phyloP scores from a whole-genome alignment of 2,797 vertebrate species.

The Aphelocoma californica region DNA sequence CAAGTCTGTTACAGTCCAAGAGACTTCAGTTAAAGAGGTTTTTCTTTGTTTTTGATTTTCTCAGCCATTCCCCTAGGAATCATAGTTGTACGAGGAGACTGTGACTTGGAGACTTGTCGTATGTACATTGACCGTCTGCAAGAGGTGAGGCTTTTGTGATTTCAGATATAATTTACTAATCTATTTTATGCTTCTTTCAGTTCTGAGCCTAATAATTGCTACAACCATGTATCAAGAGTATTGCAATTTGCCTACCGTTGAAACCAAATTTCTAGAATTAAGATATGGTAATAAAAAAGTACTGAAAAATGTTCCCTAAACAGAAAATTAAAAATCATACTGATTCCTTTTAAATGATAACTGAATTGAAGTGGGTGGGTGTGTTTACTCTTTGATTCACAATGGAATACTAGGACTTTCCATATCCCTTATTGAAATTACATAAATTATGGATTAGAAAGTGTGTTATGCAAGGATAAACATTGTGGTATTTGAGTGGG shows the following conservation, averaged over 20 bases:
- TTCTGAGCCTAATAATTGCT: neutral
- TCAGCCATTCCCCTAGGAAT: constrained; percentile 95
- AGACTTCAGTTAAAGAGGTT: neutral
- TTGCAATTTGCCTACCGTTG: neutral
- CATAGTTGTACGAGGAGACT: constrained; percentile 94
- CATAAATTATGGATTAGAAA: neutral
- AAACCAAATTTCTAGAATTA: neutral
- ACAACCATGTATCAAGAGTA: neutral
- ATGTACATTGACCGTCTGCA: constrained; percentile 95
- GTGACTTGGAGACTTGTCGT: constrained; percentile 96
- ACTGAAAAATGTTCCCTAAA: neutral
- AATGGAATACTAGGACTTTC: neutral
- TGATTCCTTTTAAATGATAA: neutral
- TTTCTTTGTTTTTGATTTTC: constrained; percentile 8
- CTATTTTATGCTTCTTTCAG: neutral
- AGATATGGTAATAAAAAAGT: neutral
- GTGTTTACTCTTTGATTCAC: neutral
- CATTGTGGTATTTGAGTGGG: neutral
- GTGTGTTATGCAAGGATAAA: neutral
- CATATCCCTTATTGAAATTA: neutral
- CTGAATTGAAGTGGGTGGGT: neutral
- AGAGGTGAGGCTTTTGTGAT: constrained; percentile 81
- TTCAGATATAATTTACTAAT: neutral
- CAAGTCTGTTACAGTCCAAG: neutral
- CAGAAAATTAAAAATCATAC: neutral